Evolutionary conservation across 2,797 vertebrate genomes (phyloP).

Genomic region (Coluber constrictor): DNA sequence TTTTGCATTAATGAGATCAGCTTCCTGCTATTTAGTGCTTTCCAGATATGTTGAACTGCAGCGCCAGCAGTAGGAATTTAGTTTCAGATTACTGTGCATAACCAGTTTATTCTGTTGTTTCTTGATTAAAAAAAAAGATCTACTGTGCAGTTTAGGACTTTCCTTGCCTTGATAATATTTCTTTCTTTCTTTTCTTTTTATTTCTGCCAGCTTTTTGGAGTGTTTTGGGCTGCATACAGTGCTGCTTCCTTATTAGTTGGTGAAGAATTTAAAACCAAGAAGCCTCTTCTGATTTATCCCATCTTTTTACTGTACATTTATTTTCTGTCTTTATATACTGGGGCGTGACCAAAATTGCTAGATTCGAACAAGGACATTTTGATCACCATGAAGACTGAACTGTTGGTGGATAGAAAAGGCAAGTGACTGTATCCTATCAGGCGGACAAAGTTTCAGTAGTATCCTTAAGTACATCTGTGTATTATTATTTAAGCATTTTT

Average conservation of each 20-base stretch:
- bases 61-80: background rate
- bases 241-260: conserved; percentile 95
- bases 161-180: conserved; percentile 38
- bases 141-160: background rate
- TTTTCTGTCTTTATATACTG: conserved; percentile 98
- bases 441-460: conserved; percentile 55
- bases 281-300: conserved; percentile 98
- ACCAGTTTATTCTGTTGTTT: background rate
- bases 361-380: conserved; percentile 53
- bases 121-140: conserved; percentile 20
- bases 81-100: background rate
- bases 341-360: conserved; percentile 79
- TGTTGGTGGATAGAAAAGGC: conserved; percentile 47
- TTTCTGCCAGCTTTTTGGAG: conserved; percentile 86
- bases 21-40: background rate
- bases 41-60: background rate
- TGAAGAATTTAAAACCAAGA: conserved; percentile 99
- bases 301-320: conserved; percentile 99
- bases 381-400: conserved; percentile 56
- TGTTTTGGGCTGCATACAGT: conserved; percentile 99
- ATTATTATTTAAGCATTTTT: conserved; percentile 81
- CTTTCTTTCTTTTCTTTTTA: conserved; percentile 46
- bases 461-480: conserved; percentile 68
- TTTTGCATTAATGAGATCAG: background rate
- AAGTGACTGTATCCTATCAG: conserved; percentile 64